Conservation (phyloP, 2,888 invertebrate species). For the Ditylenchus weischeri region DNA sequence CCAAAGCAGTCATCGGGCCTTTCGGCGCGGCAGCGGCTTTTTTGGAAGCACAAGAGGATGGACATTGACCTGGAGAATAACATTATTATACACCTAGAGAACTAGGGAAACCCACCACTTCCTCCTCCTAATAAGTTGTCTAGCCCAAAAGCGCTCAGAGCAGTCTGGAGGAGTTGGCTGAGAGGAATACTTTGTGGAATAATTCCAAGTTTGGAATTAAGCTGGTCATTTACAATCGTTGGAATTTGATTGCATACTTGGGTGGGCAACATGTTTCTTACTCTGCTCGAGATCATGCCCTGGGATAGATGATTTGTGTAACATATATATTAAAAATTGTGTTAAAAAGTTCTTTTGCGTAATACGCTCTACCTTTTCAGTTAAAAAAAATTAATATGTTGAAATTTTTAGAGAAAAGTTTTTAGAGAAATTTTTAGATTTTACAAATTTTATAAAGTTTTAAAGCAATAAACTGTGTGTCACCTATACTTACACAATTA, state of each 20-base stretch:
- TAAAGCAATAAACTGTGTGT: no score
- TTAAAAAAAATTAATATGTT: no score
- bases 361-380: no score
- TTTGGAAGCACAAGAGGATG: conserved; percentile 2
- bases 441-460: no score
- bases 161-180: conserved; percentile 45
- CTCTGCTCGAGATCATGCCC: conserved; percentile 25
- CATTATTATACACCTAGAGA: not conserved
- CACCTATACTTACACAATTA: no score
- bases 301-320: not conserved
- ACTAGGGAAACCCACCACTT: not conserved
- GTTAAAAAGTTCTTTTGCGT: no score
- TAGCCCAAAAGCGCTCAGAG: conserved; percentile 43
- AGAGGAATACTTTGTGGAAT: conserved; percentile 49
- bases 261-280: conserved; percentile 40
- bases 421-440: no score
- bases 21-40: conserved; percentile 4
- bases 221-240: conserved; percentile 46
- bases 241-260: conserved; percentile 51
- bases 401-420: no score
- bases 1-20: conserved; percentile 10
- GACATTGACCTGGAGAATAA: conserved; percentile 1
- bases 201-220: conserved; percentile 43
- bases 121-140: conserved; percentile 21
- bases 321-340: not conserved